Evolutionary conservation across 2,888 invertebrate species (phyloP), one percentile per base, ranked within the genome.

Genomic region (Ennomos fuscantarius): DNA sequence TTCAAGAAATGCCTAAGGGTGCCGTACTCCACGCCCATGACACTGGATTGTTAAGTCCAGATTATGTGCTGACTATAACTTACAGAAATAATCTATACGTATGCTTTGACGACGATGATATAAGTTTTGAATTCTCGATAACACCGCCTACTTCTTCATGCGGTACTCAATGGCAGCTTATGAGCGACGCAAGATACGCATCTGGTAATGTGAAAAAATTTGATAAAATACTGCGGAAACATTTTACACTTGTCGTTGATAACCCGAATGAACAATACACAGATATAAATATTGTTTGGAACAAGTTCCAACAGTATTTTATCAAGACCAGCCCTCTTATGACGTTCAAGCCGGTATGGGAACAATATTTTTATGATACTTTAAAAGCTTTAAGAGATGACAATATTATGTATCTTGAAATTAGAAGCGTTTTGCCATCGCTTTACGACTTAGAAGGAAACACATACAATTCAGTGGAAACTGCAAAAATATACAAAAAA

Each of bases 1-100:
- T 97, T 1, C 85, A 93, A 55, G 78, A 78, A 36, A 94, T 97
- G 93, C 97, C 97, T 0, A 97, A 97, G 84, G 97, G 96, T 0
- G 95, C 93, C 0, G 91, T 95, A 0, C 82, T 96, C 0, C 96
- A 96, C 70, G 93, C 93, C 0, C 96, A 96, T 66, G 94, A 95
- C 64, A 94, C 94, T 0, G 94, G 94, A 0, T 73, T 95, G 1
- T 88, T 94, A 32, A 93, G 94, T 32, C 90, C 93, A 0, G 94
- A 95, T 58, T 95, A 93, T 64, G 78, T 95, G 0, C 72, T 95
- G 0, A 86, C 93, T 42, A 69, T 96, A 10, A 96, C 95, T 0
- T 95, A 94, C 68, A 86, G 88, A 57, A 92, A 94, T 0, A 70
- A 95, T 75, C 78, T 96, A 1, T 94, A 94, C 73, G 91, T 93